phyloP scores from a whole-genome alignment of 2,113 vertebrate species.

The Silurus meridionalis region DNA sequence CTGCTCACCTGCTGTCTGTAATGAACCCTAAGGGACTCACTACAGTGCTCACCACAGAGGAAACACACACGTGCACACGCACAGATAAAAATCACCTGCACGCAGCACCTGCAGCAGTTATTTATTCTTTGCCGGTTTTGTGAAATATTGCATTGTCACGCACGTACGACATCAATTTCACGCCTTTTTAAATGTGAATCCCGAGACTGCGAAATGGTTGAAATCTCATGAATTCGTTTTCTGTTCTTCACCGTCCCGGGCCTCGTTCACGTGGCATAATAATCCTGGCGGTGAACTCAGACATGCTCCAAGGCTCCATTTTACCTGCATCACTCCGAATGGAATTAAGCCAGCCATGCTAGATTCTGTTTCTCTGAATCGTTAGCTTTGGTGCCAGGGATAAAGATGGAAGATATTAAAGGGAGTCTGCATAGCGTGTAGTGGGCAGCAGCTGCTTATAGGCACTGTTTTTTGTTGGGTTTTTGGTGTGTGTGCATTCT shows the following conservation, averaged over 20 bases:
- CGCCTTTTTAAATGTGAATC: conserved; percentile 33
- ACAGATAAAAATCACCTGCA: conserved; percentile 52
- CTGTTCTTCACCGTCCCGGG: background rate
- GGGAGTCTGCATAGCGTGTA: conserved; percentile 40
- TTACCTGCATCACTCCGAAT: conserved; percentile 23
- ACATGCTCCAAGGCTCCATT: background rate
- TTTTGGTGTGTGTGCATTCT: conserved; percentile 10
- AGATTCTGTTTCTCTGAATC: conserved; percentile 10
- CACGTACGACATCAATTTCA: conserved; percentile 36
- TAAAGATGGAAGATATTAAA: conserved; percentile 46
- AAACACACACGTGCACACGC: conserved; percentile 22
- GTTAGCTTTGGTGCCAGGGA: background rate
- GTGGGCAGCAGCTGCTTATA: conserved; percentile 34
- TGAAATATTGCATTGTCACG: conserved; percentile 38
- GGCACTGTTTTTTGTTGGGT: background rate
- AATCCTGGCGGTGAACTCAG: conserved; percentile 22
- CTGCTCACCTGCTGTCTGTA: conserved; percentile 56
- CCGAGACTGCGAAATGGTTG: conserved; percentile 34
- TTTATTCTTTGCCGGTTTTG: conserved; percentile 18
- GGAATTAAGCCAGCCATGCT: background rate
- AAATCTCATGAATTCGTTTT: conserved; percentile 37
- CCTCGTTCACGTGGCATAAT: conserved; percentile 12
- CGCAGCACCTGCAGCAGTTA: conserved; percentile 39
- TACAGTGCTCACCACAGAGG: conserved; percentile 14
- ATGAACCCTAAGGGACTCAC: conserved; percentile 52